Conservation (phyloP, 2,797 vertebrate genomes). For the Brachyalestes nurse region DNA sequence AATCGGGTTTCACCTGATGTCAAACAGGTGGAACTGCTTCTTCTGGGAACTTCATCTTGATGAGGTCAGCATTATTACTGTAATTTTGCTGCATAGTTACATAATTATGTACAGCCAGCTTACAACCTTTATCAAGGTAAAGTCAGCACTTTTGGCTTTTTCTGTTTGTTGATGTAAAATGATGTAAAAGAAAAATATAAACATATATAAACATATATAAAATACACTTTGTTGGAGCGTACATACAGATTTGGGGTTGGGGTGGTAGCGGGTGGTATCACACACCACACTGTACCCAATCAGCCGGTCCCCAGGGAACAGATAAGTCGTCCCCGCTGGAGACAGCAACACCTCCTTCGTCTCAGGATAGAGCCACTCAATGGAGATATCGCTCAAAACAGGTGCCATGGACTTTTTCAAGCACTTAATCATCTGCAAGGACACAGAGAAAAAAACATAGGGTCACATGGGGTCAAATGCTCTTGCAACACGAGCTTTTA, state of each 20-base stretch:
- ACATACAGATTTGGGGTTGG: conserved; percentile 88
- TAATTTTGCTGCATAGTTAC: no score
- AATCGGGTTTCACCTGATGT: no score
- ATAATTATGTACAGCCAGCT: no score
- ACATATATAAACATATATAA: no score
- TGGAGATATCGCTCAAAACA: conserved; percentile 88
- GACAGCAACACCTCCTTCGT: conserved; percentile 91
- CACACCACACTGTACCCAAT: conserved; percentile 88
- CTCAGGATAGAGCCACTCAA: conserved; percentile 95
- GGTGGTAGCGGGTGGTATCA: conserved; percentile 84
- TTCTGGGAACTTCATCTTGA: no score
- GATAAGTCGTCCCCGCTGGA: conserved; percentile 84
- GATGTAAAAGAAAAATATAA: no score
- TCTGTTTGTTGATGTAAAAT: no score
- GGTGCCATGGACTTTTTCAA: conserved; percentile 94
- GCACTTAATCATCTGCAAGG: conserved; percentile 88
- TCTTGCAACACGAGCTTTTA: not conserved
- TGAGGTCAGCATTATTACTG: no score
- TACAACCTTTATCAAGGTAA: no score
- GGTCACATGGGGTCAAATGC: not conserved
- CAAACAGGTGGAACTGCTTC: no score
- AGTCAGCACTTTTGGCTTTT: no score
- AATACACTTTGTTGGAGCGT: no score
- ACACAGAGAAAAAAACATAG: not conserved
- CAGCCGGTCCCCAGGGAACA: conserved; percentile 92